These are phyloP conservation scores for Enoplolaimus lenunculus DNA, from an alignment of 2,888 invertebrate species.

Conservation along the genomic window DNA sequence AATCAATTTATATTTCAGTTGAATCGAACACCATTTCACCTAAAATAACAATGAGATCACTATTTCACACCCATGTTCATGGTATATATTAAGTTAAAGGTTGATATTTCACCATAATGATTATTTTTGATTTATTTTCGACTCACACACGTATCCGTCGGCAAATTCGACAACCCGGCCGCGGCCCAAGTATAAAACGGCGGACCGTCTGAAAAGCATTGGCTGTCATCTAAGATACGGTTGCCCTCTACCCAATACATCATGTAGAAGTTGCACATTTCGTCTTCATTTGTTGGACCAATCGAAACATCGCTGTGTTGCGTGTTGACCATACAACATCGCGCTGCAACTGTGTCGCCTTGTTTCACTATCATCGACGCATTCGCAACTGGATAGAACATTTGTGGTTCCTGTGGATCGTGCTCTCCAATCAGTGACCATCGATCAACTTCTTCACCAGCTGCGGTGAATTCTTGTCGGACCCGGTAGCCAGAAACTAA, in stretches of 20 bases:
- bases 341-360: slow-evolving; percentile 54
- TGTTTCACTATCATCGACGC: slow-evolving; percentile 51
- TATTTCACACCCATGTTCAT: too few relatives aligned
- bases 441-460: slow-evolving; percentile 46
- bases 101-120: too few relatives aligned
- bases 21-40: too few relatives aligned
- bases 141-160: neutral
- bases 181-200: slow-evolving; percentile 29
- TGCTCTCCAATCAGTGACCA: slow-evolving; percentile 74
- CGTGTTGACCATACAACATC: slow-evolving; percentile 35
- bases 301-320: slow-evolving; percentile 27
- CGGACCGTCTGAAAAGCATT: slow-evolving; percentile 36
- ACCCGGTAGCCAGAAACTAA: slow-evolving; percentile 65
- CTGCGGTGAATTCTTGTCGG: slow-evolving; percentile 42
- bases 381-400: slow-evolving; percentile 69
- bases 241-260: slow-evolving; percentile 38
- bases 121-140: neutral
- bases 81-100: too few relatives aligned
- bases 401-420: slow-evolving; percentile 65
- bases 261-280: slow-evolving; percentile 43
- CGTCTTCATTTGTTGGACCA: slow-evolving; percentile 35
- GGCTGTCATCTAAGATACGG: slow-evolving; percentile 28
- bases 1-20: too few relatives aligned
- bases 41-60: too few relatives aligned
- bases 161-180: neutral